phyloP scores from a whole-genome alignment of 2,113 vertebrate genomes.

The Hystrix brachyura region DNA sequence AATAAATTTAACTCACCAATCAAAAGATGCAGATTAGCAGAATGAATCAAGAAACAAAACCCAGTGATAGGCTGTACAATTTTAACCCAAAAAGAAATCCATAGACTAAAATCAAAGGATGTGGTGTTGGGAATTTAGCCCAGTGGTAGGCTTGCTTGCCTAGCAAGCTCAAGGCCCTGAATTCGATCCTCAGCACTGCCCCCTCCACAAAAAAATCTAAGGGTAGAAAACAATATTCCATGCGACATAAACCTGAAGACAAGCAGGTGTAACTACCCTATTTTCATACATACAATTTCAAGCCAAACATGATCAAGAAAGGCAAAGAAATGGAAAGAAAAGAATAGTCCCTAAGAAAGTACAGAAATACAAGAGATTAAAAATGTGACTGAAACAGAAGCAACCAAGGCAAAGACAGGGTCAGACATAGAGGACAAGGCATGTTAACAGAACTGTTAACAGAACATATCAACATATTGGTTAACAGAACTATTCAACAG shows the following conservation, averaged over 20 bases:
- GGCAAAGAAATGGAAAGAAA: background rate
- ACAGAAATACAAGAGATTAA: too few species aligned
- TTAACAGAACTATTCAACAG: background rate
- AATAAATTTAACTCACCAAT: background rate
- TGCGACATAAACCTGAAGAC: background rate
- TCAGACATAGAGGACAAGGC: too few species aligned
- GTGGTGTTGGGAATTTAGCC: too few species aligned
- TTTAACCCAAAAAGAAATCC: background rate
- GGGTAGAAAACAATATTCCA: background rate
- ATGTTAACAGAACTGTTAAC: too few species aligned
- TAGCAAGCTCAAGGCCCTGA: too few species aligned
- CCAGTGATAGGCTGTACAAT: background rate
- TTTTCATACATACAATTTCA: background rate
- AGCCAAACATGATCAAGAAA: background rate
- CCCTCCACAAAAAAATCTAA: background rate
- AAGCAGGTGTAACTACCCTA: background rate
- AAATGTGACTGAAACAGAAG: too few species aligned
- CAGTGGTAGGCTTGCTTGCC: too few species aligned
- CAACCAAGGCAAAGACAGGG: too few species aligned
- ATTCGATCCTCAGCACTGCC: too few species aligned
- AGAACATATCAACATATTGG: too few species aligned
- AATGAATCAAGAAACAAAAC: background rate
- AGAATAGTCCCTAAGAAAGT: too few species aligned
- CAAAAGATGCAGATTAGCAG: background rate
- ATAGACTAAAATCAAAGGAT: background rate